These are phyloP conservation scores for Stegodyphus dumicola DNA, from an alignment of 1,140 invertebrate species.

Conservation along the genomic window DNA sequence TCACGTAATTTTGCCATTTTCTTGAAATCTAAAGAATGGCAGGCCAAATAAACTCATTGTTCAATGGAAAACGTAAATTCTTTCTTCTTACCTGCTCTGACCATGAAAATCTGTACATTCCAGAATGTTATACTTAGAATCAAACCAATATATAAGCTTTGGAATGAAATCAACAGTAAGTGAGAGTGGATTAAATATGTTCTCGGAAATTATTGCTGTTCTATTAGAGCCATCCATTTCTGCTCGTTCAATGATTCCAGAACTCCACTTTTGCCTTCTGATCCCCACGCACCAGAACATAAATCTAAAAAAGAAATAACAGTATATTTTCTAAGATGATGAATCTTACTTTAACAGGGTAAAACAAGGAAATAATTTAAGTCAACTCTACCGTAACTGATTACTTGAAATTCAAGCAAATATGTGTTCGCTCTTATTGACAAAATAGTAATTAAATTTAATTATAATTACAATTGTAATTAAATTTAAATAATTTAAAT, in stretches of 20 bases:
- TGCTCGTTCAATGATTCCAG: constrained; percentile 76
- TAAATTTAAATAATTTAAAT: background rate
- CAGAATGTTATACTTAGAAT: constrained; percentile 71
- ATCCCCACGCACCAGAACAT: constrained; percentile 40
- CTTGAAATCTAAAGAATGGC: too few species aligned
- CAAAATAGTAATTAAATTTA: background rate
- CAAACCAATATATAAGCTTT: constrained; percentile 70
- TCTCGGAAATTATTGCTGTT: constrained; percentile 76
- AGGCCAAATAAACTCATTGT: too few species aligned
- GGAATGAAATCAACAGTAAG: constrained; percentile 71
- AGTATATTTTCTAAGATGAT: background rate
- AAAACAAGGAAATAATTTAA: background rate
- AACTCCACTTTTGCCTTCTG: background rate
- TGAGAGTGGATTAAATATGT: constrained; percentile 71
- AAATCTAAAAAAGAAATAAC: constrained; percentile 39
- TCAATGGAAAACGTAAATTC: too few species aligned
- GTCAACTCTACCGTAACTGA: background rate
- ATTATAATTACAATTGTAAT: background rate
- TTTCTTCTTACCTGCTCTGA: constrained; percentile 32
- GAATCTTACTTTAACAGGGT: background rate
- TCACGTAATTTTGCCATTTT: too few species aligned
- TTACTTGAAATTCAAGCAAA: background rate
- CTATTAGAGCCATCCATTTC: constrained; percentile 90
- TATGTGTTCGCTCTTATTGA: background rate
- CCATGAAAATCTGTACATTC: constrained; percentile 63